These are phyloP conservation scores for Nasonovia ribisnigri DNA, from an alignment of 2,888 invertebrate genomes.

Conservation along the genomic window DNA sequence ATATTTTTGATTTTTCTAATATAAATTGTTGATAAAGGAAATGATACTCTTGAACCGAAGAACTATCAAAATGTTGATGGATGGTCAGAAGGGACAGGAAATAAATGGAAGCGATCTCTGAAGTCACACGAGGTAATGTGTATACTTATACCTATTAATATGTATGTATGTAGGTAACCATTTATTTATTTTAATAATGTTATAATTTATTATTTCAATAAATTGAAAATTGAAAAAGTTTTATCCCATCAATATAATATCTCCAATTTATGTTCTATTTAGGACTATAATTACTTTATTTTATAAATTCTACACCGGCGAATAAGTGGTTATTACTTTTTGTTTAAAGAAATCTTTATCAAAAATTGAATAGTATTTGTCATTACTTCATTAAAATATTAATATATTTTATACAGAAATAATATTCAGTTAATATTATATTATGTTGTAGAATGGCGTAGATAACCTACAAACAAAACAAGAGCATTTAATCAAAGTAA, in stretches of 20 bases:
- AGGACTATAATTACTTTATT: neutral
- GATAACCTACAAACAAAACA: neutral
- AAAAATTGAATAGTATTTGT: neutral
- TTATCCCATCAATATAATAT: neutral
- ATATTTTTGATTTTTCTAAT: neutral
- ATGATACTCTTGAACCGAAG: conserved; percentile 53
- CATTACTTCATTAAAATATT: neutral
- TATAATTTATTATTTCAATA: neutral
- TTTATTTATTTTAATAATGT: neutral
- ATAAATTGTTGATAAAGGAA: conserved; percentile 14
- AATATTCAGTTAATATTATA: neutral
- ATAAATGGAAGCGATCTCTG: conserved; percentile 24
- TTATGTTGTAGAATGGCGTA: neutral
- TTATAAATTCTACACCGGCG: neutral
- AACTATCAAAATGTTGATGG: neutral
- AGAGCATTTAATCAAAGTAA: neutral
- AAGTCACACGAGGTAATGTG: neutral
- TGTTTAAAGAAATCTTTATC: neutral
- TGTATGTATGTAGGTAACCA: neutral
- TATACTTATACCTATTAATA: no score
- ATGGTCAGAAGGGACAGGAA: neutral
- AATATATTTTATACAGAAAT: neutral
- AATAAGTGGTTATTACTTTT: neutral
- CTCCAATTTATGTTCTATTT: neutral
- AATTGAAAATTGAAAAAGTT: neutral